Conservation (phyloP, 1,140 invertebrate species). For the Harlomillsia oculata region DNA sequence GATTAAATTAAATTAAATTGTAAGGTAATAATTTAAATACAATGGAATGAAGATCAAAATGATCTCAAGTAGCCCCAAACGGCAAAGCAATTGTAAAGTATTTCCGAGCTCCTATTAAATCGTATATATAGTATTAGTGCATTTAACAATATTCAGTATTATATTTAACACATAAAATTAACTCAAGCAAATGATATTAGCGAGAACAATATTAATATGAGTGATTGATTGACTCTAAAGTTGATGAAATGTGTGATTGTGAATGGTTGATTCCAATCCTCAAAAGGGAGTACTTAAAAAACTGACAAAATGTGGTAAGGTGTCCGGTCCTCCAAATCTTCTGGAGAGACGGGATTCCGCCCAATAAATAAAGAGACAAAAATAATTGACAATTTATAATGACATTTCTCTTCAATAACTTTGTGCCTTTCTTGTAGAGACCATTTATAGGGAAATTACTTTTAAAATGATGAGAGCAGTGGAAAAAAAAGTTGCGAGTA, state of each 20-base stretch:
- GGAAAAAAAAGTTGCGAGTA: constrained; percentile 6
- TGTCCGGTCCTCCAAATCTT: constrained; percentile 20
- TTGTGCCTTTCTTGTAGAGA: constrained; percentile 6
- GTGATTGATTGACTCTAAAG: constrained; percentile 11
- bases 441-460: constrained; percentile 1
- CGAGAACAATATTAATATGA: no score
- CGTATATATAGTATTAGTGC: no score
- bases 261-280: constrained; percentile 9
- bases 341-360: constrained; percentile 29
- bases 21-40: no score
- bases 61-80: no score
- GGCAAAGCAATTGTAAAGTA: no score
- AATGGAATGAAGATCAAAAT: no score
- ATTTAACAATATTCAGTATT: background rate
- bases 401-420: constrained; percentile 8
- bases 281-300: background rate
- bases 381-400: constrained; percentile 9
- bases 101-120: no score
- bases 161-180: no score
- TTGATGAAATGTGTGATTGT: background rate
- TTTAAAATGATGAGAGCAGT: constrained; percentile 25
- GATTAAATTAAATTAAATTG: no score
- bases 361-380: constrained; percentile 30
- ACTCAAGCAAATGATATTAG: no score
- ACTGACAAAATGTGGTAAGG: constrained; percentile 16